Percentiles rank a stretch among this genome's conserved stretches.
Conservation (phyloP, 2,113 vertebrate species). For the Pterocles orientalis region DNA sequence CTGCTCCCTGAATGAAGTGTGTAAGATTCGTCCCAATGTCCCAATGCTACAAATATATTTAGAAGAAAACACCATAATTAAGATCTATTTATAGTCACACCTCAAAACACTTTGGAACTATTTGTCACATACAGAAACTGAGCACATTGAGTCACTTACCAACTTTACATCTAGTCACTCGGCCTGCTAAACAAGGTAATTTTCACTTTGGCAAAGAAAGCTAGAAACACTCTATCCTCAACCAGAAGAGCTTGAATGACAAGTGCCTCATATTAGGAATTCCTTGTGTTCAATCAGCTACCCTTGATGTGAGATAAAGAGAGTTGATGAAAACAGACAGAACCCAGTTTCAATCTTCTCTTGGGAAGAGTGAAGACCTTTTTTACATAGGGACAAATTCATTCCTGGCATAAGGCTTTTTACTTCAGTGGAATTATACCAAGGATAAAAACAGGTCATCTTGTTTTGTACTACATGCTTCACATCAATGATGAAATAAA, state of each 20-base stretch:
- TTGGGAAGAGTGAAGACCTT: conserved; percentile 13
- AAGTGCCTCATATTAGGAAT: conserved; percentile 58
- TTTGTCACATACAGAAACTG: background rate
- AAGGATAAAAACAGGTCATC: conserved; percentile 60
- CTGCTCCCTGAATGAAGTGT: background rate
- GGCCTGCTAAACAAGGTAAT: background rate
- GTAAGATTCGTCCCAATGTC: background rate
- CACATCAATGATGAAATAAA: conserved; percentile 37
- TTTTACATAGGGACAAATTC: conserved; percentile 38
- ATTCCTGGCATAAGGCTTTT: background rate
- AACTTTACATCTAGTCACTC: background rate
- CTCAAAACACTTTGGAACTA: background rate
- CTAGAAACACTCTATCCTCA: background rate
- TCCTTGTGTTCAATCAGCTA: conserved; percentile 59
- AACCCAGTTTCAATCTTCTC: conserved; percentile 26
- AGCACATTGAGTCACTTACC: background rate
- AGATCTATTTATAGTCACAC: background rate
- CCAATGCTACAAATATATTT: background rate
- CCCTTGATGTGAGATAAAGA: conserved; percentile 62
- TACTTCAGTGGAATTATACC: background rate
- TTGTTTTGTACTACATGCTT: conserved; percentile 49
- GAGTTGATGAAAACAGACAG: conserved; percentile 54
- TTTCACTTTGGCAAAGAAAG: background rate
- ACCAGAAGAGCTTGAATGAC: conserved; percentile 42
- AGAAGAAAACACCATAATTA: background rate